A percentile compares a stretch with the other conserved stretches of the same genome.
These are phyloP conservation scores for Phorcus lineatus DNA, from an alignment of 2,888 invertebrate species.

Conservation along the genomic window DNA sequence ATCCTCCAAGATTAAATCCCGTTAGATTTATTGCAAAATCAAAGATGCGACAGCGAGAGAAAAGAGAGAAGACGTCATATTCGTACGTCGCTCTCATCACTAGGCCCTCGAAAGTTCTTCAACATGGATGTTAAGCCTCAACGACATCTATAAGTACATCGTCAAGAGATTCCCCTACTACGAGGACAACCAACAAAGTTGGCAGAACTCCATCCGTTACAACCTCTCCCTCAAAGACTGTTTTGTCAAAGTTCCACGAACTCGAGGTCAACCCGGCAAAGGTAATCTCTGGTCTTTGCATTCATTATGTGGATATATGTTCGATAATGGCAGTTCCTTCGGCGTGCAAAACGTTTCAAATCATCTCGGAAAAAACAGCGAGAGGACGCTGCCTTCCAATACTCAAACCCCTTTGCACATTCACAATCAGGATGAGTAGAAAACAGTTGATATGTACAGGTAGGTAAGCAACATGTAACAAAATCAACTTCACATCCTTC, in stretches of 20 bases:
- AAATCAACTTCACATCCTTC: no score
- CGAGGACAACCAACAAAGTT: slow-evolving; percentile 86
- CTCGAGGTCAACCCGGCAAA: slow-evolving; percentile 73
- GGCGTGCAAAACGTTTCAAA: slow-evolving; percentile 73
- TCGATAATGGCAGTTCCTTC: slow-evolving; percentile 73
- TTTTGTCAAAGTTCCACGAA: slow-evolving; percentile 88
- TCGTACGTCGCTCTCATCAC: slow-evolving; percentile 99
- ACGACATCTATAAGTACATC: slow-evolving; percentile 91
- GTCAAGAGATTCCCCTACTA: slow-evolving; percentile 92
- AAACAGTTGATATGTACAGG: no score
- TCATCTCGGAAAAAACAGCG: slow-evolving; percentile 43
- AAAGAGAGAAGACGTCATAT: slow-evolving; percentile 94
- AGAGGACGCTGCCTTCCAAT: slow-evolving; percentile 53
- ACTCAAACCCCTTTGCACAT: slow-evolving; percentile 63
- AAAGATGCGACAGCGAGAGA: slow-evolving; percentile 64
- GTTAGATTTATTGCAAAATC: no score
- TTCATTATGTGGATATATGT: slow-evolving; percentile 74
- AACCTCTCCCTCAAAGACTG: slow-evolving; percentile 97
- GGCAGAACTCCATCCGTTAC: slow-evolving; percentile 83
- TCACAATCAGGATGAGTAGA: no score
- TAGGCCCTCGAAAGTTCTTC: slow-evolving; percentile 99
- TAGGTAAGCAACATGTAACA: no score
- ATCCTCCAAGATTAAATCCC: no score
- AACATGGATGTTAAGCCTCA: slow-evolving; percentile 94
- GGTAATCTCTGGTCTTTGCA: slow-evolving; percentile 75